Evolutionary conservation across 2,888 invertebrate genomes (phyloP).

Genomic region (Elysia crispata): DNA sequence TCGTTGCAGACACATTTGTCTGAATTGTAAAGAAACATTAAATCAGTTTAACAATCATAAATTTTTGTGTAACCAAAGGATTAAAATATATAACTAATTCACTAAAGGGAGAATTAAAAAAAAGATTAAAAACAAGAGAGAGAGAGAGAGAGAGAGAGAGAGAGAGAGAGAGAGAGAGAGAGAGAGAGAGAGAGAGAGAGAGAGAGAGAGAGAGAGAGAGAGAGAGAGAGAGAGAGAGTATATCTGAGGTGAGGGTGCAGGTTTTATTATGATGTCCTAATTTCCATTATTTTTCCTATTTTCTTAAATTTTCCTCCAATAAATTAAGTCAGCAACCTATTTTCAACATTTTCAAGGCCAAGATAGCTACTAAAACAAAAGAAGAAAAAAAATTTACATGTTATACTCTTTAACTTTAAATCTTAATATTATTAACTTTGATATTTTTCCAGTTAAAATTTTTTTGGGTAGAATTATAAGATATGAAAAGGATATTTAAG

Average conservation of each 20-base stretch:
- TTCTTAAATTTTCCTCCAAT: too few relatives aligned
- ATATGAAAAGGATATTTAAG: too few relatives aligned
- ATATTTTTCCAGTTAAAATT: neutral
- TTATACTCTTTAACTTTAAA: too few relatives aligned
- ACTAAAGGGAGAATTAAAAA: neutral
- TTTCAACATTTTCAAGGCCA: too few relatives aligned
- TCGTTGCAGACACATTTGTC: conserved; percentile 56
- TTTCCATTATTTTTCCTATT: too few relatives aligned
- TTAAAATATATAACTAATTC: neutral
- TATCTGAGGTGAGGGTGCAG: too few relatives aligned
- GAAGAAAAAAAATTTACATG: neutral
- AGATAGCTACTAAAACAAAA: neutral
- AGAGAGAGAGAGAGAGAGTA: too few relatives aligned
- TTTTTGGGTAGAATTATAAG: too few relatives aligned
- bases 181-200: conserved; percentile 9
- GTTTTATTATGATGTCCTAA: too few relatives aligned
- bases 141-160: conserved; percentile 9
- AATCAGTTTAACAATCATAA: neutral
- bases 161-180: conserved; percentile 4
- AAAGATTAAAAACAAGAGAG: neutral
- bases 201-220: neutral
- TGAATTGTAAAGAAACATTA: conserved; percentile 23
- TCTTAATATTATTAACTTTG: neutral
- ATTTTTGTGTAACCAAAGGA: neutral
- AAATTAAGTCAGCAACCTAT: too few relatives aligned